Evolutionary conservation across 1,140 invertebrate species (phyloP).

Genomic region (Hypothenemus hampei): DNA sequence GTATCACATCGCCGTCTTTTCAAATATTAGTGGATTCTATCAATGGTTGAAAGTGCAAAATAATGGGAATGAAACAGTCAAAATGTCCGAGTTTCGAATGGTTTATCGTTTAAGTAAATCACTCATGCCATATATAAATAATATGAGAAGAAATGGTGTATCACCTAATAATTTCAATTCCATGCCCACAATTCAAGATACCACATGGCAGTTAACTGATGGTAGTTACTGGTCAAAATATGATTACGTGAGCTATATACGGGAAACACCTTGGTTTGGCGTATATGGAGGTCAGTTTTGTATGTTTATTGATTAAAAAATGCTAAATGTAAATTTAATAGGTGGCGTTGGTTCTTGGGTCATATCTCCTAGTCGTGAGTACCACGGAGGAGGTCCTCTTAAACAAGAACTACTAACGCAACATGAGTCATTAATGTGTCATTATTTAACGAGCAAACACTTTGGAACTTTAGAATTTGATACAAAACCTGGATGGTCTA

Average conservation of each 20-base stretch:
- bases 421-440: constrained; percentile 1
- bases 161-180: background rate
- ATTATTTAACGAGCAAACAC: background rate
- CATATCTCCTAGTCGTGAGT: constrained; percentile 6
- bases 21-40: background rate
- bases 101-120: background rate
- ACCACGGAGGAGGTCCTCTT: background rate
- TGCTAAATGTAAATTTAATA: no score
- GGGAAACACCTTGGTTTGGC: constrained; percentile 3
- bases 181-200: background rate
- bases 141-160: background rate
- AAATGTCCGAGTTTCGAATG: constrained; percentile 1
- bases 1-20: background rate
- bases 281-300: constrained; percentile 2
- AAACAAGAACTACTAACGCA: constrained; percentile 1
- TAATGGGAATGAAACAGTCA: background rate
- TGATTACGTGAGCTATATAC: background rate
- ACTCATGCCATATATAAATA: background rate
- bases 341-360: background rate
- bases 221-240: background rate
- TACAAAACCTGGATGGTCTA: background rate
- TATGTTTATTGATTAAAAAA: no score
- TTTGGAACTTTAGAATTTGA: background rate
- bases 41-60: background rate
- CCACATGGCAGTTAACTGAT: background rate